Conservation (phyloP, 2,888 invertebrate species). For the Gandaritis pyraliata region DNA sequence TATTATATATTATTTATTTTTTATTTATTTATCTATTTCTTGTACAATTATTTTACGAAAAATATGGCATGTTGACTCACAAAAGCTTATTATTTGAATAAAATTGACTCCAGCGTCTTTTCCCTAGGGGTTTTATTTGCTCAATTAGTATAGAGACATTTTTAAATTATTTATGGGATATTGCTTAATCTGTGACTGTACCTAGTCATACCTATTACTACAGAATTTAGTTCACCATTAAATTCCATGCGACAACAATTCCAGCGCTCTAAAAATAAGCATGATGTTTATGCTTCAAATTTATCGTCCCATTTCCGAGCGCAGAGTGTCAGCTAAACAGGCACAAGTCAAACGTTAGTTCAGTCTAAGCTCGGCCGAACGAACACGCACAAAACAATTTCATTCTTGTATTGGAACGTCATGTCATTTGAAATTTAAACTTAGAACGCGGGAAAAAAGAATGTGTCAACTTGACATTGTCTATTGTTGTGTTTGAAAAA, state of each 20-base stretch:
- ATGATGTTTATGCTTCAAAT: slow-evolving; percentile 61
- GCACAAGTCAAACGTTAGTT: slow-evolving; percentile 57
- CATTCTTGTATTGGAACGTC: slow-evolving; percentile 51
- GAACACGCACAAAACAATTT: slow-evolving; percentile 55
- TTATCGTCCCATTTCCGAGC: slow-evolving; percentile 57
- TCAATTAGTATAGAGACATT: background rate
- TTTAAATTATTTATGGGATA: background rate
- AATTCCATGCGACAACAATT: slow-evolving; percentile 54
- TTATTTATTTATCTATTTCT: too few species aligned
- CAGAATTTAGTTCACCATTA: slow-evolving; percentile 41
- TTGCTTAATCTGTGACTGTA: background rate
- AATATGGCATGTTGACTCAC: too few species aligned
- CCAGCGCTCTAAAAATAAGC: slow-evolving; percentile 66
- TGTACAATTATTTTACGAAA: too few species aligned
- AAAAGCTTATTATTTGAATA: background rate
- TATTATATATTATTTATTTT: too few species aligned
- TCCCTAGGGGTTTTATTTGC: slow-evolving; percentile 6
- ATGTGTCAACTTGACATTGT: slow-evolving; percentile 58
- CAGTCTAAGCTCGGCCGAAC: slow-evolving; percentile 54
- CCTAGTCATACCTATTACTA: slow-evolving; percentile 13
- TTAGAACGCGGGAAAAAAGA: slow-evolving; percentile 58
- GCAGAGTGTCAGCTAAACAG: slow-evolving; percentile 55
- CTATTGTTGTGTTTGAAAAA: slow-evolving; percentile 47
- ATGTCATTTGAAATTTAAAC: slow-evolving; percentile 47
- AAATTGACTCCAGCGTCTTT: background rate